Conservation (phyloP, 1,140 invertebrate species). For the Drosophila setifemur region DNA sequence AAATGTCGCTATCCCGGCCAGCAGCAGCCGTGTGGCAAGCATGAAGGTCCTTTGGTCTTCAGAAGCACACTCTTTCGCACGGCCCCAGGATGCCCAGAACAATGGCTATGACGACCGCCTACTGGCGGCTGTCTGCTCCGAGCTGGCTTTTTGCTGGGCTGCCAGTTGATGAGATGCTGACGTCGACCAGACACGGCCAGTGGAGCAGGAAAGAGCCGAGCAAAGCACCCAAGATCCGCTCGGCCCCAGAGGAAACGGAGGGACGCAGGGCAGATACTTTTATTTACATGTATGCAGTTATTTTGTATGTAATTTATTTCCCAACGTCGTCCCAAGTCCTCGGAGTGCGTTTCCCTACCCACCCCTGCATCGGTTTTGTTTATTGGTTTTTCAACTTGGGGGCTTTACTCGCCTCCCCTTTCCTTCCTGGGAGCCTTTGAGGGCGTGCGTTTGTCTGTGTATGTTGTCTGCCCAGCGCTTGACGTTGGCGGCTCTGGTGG, state of each 20-base stretch:
- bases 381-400: slow-evolving; percentile 70
- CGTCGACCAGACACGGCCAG: slow-evolving; percentile 44
- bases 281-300: slow-evolving; percentile 80
- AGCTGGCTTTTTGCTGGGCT: slow-evolving; percentile 68
- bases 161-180: slow-evolving; percentile 73
- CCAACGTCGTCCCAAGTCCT: slow-evolving; percentile 34
- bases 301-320: slow-evolving; percentile 80
- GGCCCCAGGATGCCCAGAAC: no score
- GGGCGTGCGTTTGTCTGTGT: background rate
- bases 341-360: slow-evolving; percentile 48
- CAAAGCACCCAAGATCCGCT: slow-evolving; percentile 13
- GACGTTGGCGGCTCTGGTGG: slow-evolving; percentile 42
- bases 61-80: slow-evolving; percentile 41
- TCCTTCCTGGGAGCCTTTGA: background rate
- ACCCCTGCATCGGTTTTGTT: slow-evolving; percentile 42
- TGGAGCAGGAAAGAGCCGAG: background rate
- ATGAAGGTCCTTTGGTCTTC: slow-evolving; percentile 70
- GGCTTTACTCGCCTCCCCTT: slow-evolving; percentile 23
- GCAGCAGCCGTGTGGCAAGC: slow-evolving; percentile 78
- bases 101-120: slow-evolving; percentile 37
- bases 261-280: slow-evolving; percentile 58
- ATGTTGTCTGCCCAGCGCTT: slow-evolving; percentile 26
- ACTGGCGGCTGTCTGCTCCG: slow-evolving; percentile 38
- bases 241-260: background rate
- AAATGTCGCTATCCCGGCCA: slow-evolving; percentile 72